phyloP scores from a whole-genome alignment of 2,888 invertebrate species.

The Celastrina argiolus region DNA sequence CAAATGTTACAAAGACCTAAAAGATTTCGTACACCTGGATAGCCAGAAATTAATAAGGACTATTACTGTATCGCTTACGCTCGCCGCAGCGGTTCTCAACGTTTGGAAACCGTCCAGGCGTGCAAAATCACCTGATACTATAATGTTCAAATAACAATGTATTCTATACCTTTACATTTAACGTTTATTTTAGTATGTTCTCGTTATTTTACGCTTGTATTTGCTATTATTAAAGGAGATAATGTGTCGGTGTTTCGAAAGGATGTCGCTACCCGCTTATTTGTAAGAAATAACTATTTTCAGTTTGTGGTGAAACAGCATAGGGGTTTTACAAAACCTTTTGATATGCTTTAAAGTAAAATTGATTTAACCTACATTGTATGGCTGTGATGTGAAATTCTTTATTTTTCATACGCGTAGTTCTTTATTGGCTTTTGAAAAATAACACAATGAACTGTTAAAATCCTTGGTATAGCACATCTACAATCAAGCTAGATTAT shows the following conservation, averaged over 20 bases:
- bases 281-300: constrained; percentile 31
- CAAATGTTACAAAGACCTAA: background rate
- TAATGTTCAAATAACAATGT: background rate
- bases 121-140: constrained; percentile 26
- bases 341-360: background rate
- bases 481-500: too few species aligned
- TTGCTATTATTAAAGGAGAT: constrained; percentile 35
- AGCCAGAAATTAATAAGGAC: constrained; percentile 39
- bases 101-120: constrained; percentile 40
- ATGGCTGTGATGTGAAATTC: too few species aligned
- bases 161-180: background rate
- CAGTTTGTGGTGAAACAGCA: constrained; percentile 27
- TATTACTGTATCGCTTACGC: constrained; percentile 32
- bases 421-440: too few species aligned
- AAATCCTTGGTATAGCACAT: too few species aligned
- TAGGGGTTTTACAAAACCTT: background rate
- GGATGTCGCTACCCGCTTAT: constrained; percentile 32
- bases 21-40: constrained; percentile 27
- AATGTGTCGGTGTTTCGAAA: constrained; percentile 33
- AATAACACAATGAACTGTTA: too few species aligned
- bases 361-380: too few species aligned
- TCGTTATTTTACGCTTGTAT: constrained; percentile 24
- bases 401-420: too few species aligned
- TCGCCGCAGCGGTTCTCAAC: constrained; percentile 35
- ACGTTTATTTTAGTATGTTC: background rate